Evolutionary conservation across 2,113 vertebrate genomes (phyloP).

Genomic region (Peucedramus taeniatus): DNA sequence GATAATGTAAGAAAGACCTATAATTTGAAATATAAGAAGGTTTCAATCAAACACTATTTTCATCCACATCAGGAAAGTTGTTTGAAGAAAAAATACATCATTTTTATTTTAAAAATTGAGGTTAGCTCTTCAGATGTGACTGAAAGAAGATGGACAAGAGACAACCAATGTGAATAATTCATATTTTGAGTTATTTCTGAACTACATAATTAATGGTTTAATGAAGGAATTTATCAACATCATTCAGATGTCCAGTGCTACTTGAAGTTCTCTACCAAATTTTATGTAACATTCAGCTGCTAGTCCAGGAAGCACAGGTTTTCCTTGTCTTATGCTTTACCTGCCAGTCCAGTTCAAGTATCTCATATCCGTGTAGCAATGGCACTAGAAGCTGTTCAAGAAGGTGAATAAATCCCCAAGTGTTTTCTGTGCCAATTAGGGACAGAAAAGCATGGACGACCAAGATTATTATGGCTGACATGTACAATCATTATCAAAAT

Average conservation of each 20-base stretch:
- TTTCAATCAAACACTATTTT: not conserved
- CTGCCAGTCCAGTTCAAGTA: not conserved
- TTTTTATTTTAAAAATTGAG: not conserved
- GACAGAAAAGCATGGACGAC: not conserved
- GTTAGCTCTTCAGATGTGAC: not conserved
- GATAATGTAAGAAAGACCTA: not conserved
- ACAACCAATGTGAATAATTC: not conserved
- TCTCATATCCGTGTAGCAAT: not conserved
- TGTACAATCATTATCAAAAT: not conserved
- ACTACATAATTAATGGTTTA: not conserved
- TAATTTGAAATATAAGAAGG: not conserved
- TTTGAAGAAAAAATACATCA: rapidly evolving
- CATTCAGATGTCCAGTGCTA: not conserved
- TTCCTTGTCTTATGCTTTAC: not conserved
- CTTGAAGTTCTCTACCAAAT: not conserved
- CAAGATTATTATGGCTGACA: not conserved
- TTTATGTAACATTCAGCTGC: not conserved
- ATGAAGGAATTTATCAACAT: not conserved
- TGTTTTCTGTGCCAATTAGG: not conserved
- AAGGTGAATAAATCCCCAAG: not conserved
- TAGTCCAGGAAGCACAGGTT: not conserved
- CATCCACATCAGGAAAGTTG: not conserved
- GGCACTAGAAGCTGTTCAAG: not conserved
- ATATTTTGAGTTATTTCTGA: not conserved
- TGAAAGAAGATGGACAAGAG: not conserved